Base-by-base conservation (phyloP, 2,797 vertebrate species). In the Chromis chromis region DNA sequence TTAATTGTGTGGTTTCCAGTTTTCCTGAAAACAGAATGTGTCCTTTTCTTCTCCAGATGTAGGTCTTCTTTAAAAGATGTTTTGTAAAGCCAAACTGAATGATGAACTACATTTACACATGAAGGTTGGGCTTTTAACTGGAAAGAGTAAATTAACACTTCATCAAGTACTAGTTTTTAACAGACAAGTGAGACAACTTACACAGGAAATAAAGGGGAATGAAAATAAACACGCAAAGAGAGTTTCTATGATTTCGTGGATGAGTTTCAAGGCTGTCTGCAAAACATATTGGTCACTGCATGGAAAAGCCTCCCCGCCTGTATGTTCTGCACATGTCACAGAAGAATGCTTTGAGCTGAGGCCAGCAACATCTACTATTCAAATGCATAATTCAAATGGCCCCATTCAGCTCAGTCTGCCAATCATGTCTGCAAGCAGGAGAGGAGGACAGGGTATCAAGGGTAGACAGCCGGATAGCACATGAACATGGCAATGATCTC, bases 271-370 rank as follows among this genome's bases (percentile, higher is more conserved):
- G 65, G 66, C 73, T 85, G 76, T 85, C 84, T 89, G 92, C 65
- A 54, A 78, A 86, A 85, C 89, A 90, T 76, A 88, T 85, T 79
- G 88, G 86, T 89, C 87, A 88, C 65, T 73, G 68, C 44, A 17
- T 40, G 57, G 72, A 88, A 69, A 84, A 66, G 73, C 64, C 78
- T 81, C 62, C 31, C 50, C 50, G 62, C 76, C 85, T 90, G 89
- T 74, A 77, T 90, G 85, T 84, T 89, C 82, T 81, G 87, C 86
- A 90, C 87, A 90, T 91, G 88, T 90, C 89, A 90, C 56, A 79
- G 74, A 92, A 87, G 79, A 92, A 93, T 88, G 90, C 87, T 92
- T 92, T 93, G 89, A 92, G 84, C 63, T 6, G 4, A 74, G 36
- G 84, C 87, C 88, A 85, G 57, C 49, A 80, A 61, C 77, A 85